Conservation (phyloP, 2,113 vertebrate genomes). For the Taxidea taxus region DNA sequence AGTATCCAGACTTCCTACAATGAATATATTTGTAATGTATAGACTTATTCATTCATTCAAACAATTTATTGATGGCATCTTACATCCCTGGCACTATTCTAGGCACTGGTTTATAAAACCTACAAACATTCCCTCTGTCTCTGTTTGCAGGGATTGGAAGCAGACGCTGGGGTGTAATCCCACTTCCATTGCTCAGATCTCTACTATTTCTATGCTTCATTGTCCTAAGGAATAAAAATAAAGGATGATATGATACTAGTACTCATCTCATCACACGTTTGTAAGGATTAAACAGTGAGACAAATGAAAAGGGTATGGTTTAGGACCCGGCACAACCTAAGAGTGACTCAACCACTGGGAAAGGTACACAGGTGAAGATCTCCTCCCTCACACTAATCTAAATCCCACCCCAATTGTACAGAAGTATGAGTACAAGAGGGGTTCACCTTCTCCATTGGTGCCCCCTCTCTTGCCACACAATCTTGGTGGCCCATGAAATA, state of each 20-base stretch:
- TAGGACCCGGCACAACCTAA: not conserved
- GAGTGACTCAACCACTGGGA: not conserved
- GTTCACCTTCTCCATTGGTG: not conserved
- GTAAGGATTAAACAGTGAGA: not conserved
- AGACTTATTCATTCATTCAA: not conserved
- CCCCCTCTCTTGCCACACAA: not conserved
- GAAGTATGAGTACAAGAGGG: not conserved
- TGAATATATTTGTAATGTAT: not conserved
- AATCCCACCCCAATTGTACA: not conserved
- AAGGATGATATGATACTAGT: not conserved
- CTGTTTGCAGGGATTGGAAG: not conserved
- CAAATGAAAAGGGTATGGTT: not conserved
- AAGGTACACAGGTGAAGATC: not conserved
- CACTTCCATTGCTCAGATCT: not conserved
- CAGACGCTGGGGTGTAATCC: not conserved
- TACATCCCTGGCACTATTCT: not conserved
- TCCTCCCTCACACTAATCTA: not conserved
- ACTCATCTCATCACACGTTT: not conserved
- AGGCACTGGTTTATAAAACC: not conserved
- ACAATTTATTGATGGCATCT: not conserved
- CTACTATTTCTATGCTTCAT: not conserved
- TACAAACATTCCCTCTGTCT: not conserved
- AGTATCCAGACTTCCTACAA: not conserved
- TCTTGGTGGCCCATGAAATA: not conserved
- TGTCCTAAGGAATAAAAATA: not conserved